Conservation (phyloP, 2,888 invertebrate genomes). For the Cryptophagus acutangulus region DNA sequence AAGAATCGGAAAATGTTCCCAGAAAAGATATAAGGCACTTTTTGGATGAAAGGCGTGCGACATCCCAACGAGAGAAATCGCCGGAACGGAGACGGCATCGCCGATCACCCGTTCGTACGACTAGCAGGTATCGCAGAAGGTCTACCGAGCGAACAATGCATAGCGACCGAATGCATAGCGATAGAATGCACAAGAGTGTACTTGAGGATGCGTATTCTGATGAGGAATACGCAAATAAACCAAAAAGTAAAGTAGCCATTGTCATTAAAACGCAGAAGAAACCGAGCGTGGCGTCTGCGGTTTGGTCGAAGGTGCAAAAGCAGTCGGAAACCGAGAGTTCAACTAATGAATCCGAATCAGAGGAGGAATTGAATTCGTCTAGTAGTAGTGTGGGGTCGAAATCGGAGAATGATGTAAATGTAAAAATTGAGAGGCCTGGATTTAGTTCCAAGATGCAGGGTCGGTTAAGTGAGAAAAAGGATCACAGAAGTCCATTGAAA, state of each 20-base stretch:
- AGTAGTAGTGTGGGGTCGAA: slow-evolving; percentile 22
- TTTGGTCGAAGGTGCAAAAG: slow-evolving; percentile 39
- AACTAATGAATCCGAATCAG: slow-evolving; percentile 21
- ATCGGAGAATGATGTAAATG: slow-evolving; percentile 11
- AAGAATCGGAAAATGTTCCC: slow-evolving; percentile 12
- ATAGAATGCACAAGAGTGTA: too few species aligned
- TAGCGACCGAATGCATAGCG: slow-evolving; percentile 23
- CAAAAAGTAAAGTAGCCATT: slow-evolving; percentile 44
- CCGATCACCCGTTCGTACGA: not conserved
- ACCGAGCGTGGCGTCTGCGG: slow-evolving; percentile 42
- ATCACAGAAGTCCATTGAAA: slow-evolving; percentile 40
- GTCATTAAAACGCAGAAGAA: slow-evolving; percentile 43
- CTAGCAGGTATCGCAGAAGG: slow-evolving; percentile 9
- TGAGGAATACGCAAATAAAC: slow-evolving; percentile 28
- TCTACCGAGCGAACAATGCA: slow-evolving; percentile 24
- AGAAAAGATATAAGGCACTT: slow-evolving; percentile 17
- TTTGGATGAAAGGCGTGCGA: slow-evolving; percentile 15
- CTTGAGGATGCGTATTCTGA: slow-evolving; percentile 3
- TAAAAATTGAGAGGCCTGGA: slow-evolving; percentile 31
- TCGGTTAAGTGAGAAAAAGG: slow-evolving; percentile 20
- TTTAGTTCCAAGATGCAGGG: slow-evolving; percentile 26
- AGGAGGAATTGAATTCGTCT: slow-evolving; percentile 18
- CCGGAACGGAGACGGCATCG: slow-evolving; percentile 4
- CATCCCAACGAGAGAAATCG: slow-evolving; percentile 8
- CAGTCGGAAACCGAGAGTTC: slow-evolving; percentile 16